phyloP scores from a whole-genome alignment of 2,797 vertebrate species.

The Sylvilagus floridanus region DNA sequence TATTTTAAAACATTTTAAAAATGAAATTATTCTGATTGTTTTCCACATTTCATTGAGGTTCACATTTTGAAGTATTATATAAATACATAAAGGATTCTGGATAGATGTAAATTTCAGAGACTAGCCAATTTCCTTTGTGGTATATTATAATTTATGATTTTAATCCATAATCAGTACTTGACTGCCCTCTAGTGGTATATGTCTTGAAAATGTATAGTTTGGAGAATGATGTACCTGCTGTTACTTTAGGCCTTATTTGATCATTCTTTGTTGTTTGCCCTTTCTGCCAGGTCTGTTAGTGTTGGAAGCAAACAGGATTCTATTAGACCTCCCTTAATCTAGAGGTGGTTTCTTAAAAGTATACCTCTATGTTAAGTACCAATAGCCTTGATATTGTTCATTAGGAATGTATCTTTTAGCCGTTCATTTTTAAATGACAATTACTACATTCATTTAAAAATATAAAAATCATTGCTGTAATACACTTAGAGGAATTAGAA shows the following conservation, averaged over 20 bases:
- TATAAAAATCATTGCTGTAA: not conserved
- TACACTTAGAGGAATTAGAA: not conserved
- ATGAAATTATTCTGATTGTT: constrained; percentile 9
- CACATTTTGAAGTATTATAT: not conserved
- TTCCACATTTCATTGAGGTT: not conserved
- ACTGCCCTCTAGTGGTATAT: constrained; percentile 65
- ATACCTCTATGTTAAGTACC: not conserved
- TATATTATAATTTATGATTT: not conserved
- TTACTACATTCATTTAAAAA: not conserved
- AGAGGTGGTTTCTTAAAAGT: not conserved
- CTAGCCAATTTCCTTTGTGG: not conserved
- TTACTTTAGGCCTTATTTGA: not conserved
- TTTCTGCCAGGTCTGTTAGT: not conserved
- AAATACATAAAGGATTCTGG: not conserved
- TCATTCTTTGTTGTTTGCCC: not conserved
- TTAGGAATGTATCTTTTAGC: not conserved
- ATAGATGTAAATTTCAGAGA: not conserved
- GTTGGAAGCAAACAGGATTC: not conserved
- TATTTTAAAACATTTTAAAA: constrained; percentile 18
- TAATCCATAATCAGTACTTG: not conserved
- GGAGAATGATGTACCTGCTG: too few species aligned
- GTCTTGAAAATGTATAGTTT: not conserved
- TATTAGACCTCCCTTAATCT: not conserved
- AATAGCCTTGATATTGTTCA: not conserved
- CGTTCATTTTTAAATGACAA: not conserved